Percentiles rank a stretch among this genome's conserved stretches.
Evolutionary conservation across 2,113 vertebrate species (phyloP).

Genomic region (Capricornis sumatraensis): DNA sequence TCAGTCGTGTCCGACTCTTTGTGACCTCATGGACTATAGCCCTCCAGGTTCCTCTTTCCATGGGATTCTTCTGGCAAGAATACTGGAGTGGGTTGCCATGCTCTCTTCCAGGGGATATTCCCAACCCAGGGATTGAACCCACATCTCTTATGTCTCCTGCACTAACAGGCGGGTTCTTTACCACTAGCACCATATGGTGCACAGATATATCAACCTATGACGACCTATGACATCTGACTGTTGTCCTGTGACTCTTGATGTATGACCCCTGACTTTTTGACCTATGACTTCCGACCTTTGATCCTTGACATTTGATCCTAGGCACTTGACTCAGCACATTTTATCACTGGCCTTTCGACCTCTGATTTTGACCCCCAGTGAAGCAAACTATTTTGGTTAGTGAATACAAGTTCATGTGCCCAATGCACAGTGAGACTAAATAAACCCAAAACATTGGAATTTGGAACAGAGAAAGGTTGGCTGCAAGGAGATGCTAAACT

Average conservation of each 20-base stretch:
- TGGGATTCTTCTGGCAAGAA: neutral
- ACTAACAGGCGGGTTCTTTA: accelerated
- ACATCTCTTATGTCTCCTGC: neutral
- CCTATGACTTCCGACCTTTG: neutral
- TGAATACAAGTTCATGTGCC: neutral
- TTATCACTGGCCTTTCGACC: neutral
- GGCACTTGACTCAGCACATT: neutral
- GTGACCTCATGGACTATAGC: accelerated
- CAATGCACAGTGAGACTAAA: neutral
- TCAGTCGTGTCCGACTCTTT: accelerated
- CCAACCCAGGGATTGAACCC: neutral
- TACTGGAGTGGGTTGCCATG: neutral
- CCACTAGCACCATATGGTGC: neutral
- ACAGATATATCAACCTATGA: neutral
- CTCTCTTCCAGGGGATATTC: neutral
- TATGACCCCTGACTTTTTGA: neutral
- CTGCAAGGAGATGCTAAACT: neutral
- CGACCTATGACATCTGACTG: neutral
- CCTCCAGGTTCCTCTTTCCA: neutral
- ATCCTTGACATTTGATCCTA: neutral
- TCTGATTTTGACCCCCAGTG: neutral
- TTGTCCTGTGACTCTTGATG: neutral
- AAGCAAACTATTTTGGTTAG: neutral
- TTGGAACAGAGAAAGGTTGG: neutral
- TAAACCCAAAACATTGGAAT: neutral